Percentiles rank a stretch among this genome's conserved stretches.
phyloP scores from a whole-genome alignment of 1,140 invertebrate species.

The Sesamia nonagrioides region DNA sequence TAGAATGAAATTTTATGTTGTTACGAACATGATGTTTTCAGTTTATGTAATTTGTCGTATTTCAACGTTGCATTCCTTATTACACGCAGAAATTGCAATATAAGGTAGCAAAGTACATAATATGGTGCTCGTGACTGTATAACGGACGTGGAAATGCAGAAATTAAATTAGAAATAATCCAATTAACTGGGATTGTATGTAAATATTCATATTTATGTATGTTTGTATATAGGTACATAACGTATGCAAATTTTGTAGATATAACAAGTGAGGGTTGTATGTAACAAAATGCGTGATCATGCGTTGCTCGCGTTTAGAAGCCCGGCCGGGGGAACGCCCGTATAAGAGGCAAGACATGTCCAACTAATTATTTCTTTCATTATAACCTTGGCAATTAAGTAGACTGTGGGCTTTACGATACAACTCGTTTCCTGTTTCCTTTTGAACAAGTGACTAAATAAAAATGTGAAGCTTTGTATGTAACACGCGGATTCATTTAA shows the following conservation, averaged over 20 bases:
- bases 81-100: too few relatives aligned
- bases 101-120: too few relatives aligned
- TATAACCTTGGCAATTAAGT: conserved; percentile 15
- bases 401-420: conserved; percentile 4
- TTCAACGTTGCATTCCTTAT: too few relatives aligned
- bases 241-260: conserved; percentile 20
- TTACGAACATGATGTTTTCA: too few relatives aligned
- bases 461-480: neutral
- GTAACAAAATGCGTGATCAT: conserved; percentile 31
- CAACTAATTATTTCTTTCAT: conserved; percentile 43
- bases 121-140: too few relatives aligned
- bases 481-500: neutral
- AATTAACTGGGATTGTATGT: too few relatives aligned
- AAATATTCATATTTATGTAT: neutral
- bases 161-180: too few relatives aligned
- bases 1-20: too few relatives aligned
- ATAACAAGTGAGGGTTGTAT: neutral
- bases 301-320: conserved; percentile 8
- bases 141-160: neutral
- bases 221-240: conserved; percentile 28
- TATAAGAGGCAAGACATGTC: conserved; percentile 35
- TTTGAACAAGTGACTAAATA: conserved; percentile 1
- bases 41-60: too few relatives aligned
- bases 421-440: neutral
- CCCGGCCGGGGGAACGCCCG: conserved; percentile 46